Percentiles rank a stretch among this genome's conserved stretches.
These are phyloP conservation scores for Ctenomys sociabilis DNA, from an alignment of 2,113 vertebrate species.

Conservation along the genomic window DNA sequence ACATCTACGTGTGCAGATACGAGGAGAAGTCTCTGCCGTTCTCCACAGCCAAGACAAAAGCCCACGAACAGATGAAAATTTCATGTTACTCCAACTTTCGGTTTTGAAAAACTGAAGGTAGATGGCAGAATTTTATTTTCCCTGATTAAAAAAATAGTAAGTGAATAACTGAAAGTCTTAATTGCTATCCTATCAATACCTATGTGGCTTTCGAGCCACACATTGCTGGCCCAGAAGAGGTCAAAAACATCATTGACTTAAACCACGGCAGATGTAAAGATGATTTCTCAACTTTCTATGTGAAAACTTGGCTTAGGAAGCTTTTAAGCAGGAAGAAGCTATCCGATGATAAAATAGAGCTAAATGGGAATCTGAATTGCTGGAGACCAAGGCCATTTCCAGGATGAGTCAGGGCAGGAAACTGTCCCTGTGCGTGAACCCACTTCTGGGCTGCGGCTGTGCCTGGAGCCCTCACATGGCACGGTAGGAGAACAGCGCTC, in stretches of 20 bases:
- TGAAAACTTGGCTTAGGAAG: not conserved
- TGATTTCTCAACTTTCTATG: not conserved
- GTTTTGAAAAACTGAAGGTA: not conserved
- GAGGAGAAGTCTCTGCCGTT: not conserved
- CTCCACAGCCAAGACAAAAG: slow-evolving; percentile 31
- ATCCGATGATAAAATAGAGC: slow-evolving; percentile 38
- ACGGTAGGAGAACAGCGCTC: slow-evolving; percentile 16
- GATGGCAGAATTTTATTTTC: slow-evolving; percentile 15
- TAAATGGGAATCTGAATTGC: not conserved
- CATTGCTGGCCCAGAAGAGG: not conserved
- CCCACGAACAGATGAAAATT: not conserved
- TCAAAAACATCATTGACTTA: not conserved
- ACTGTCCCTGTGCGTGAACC: slow-evolving; percentile 62
- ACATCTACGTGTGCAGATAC: not conserved
- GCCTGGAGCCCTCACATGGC: slow-evolving; percentile 26
- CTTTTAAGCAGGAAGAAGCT: slow-evolving; percentile 46
- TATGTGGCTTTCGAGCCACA: slow-evolving; percentile 8
- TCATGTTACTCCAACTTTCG: not conserved
- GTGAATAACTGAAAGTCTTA: not conserved
- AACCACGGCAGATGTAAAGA: slow-evolving; percentile 24
- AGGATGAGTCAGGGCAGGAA: slow-evolving; percentile 62
- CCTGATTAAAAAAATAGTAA: not conserved
- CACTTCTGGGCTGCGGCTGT: slow-evolving; percentile 66
- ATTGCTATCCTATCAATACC: not conserved
- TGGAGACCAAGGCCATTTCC: not conserved